These are phyloP conservation scores for Yasuhikotakia modesta DNA, from an alignment of 2,797 vertebrate species.

Conservation along the genomic window DNA sequence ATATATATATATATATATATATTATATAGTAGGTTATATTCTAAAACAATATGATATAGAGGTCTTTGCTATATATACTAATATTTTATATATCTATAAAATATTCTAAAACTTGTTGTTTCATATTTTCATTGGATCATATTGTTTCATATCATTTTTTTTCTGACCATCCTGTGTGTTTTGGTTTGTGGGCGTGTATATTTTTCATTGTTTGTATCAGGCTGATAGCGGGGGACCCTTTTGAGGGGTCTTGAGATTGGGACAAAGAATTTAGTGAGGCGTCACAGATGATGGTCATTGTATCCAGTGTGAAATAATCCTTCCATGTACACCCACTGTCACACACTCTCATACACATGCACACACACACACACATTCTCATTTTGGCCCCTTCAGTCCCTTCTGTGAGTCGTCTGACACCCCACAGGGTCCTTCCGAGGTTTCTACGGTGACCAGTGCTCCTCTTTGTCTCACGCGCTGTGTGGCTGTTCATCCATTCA, in stretches of 20 bases:
- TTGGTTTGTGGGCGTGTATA: slow-evolving; percentile 20
- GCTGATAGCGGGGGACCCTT: slow-evolving; percentile 16
- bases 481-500: slow-evolving; percentile 68
- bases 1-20: no score
- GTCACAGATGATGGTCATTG: slow-evolving; percentile 66
- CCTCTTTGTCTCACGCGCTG: slow-evolving; percentile 67
- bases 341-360: slow-evolving; percentile 44
- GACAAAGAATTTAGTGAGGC: slow-evolving; percentile 75
- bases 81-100: no score
- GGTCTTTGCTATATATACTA: no score
- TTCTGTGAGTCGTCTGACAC: slow-evolving; percentile 56
- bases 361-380: slow-evolving; percentile 9
- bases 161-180: not conserved
- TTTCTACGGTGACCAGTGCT: slow-evolving; percentile 65
- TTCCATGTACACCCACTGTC: slow-evolving; percentile 12
- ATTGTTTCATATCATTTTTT: not conserved
- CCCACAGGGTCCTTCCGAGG: slow-evolving; percentile 65
- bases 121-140: not conserved
- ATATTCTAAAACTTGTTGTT: not conserved
- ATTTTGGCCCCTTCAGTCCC: slow-evolving; percentile 50
- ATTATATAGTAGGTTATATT: no score
- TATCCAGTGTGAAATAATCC: slow-evolving; percentile 54
- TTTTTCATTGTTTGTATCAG: slow-evolving; percentile 33
- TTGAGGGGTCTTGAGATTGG: slow-evolving; percentile 30
- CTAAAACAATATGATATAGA: no score